Conservation (phyloP, 2,888 invertebrate genomes). For the Lasioglossum zephyrum region DNA sequence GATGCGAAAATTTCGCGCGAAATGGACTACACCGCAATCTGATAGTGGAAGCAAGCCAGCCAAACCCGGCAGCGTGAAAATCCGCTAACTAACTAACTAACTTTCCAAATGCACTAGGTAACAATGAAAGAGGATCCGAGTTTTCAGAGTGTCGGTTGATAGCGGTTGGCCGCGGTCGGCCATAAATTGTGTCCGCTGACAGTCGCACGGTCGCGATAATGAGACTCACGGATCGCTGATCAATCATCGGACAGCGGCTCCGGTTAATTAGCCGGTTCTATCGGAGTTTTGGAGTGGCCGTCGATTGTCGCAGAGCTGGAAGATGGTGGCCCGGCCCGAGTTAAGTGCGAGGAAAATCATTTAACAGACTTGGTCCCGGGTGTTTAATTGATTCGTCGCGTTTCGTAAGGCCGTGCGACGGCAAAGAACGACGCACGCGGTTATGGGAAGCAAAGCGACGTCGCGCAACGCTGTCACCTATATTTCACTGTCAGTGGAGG, state of each 20-base stretch:
- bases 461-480: slow-evolving; percentile 38
- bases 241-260: background rate
- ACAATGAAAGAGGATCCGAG: background rate
- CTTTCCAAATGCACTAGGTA: background rate
- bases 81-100: background rate
- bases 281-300: background rate
- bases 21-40: background rate
- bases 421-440: background rate
- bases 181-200: slow-evolving; percentile 13
- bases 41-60: background rate
- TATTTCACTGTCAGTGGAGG: slow-evolving; percentile 62
- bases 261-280: slow-evolving; percentile 28
- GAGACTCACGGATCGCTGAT: slow-evolving; percentile 8
- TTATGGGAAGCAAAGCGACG: slow-evolving; percentile 3
- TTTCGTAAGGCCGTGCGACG: slow-evolving; percentile 36
- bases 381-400: slow-evolving; percentile 65
- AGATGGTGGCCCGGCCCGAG: slow-evolving; percentile 2
- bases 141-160: background rate
- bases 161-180: background rate
- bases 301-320: background rate
- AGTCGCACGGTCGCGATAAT: background rate
- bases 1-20: background rate
- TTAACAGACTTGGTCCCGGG: slow-evolving; percentile 33
- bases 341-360: slow-evolving; percentile 57
- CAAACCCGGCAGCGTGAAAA: background rate